These are phyloP conservation scores for Triops longicaudatus DNA, from an alignment of 1,140 invertebrate species.

Conservation along the genomic window DNA sequence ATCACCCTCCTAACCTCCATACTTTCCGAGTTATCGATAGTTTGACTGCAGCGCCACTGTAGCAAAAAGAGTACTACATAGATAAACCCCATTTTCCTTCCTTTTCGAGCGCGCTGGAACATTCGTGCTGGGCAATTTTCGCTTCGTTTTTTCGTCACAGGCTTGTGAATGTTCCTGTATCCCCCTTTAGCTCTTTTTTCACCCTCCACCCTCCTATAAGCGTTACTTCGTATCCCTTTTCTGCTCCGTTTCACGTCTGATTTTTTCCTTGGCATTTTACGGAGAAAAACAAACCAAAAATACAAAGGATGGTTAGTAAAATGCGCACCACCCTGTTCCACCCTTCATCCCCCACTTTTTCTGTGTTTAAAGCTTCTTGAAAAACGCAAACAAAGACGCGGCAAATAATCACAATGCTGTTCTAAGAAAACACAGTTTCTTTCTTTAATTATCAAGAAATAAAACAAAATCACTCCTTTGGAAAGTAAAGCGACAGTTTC, in stretches of 20 bases:
- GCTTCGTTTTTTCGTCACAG: background rate
- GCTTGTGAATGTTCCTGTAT: background rate
- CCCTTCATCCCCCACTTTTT: no score
- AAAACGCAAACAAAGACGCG: no score
- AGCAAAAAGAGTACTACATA: background rate
- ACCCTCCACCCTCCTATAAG: background rate
- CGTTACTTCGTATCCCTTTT: background rate
- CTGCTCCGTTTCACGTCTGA: background rate
- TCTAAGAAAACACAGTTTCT: no score
- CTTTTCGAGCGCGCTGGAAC: background rate
- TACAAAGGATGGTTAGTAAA: no score
- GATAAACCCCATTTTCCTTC: background rate
- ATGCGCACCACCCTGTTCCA: no score
- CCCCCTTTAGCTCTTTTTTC: background rate
- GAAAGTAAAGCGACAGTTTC: no score
- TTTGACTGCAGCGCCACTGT: background rate
- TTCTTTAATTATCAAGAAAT: no score
- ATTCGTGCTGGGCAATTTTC: background rate
- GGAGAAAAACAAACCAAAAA: background rate
- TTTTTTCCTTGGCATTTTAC: background rate
- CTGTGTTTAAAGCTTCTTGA: no score
- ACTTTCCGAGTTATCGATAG: conserved; percentile 5
- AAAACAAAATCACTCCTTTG: no score
- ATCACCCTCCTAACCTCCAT: background rate
- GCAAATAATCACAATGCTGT: no score